Percentiles rank a stretch among this genome's conserved stretches.
phyloP scores from a whole-genome alignment of 2,888 invertebrate species.

The Plebejus argus region DNA sequence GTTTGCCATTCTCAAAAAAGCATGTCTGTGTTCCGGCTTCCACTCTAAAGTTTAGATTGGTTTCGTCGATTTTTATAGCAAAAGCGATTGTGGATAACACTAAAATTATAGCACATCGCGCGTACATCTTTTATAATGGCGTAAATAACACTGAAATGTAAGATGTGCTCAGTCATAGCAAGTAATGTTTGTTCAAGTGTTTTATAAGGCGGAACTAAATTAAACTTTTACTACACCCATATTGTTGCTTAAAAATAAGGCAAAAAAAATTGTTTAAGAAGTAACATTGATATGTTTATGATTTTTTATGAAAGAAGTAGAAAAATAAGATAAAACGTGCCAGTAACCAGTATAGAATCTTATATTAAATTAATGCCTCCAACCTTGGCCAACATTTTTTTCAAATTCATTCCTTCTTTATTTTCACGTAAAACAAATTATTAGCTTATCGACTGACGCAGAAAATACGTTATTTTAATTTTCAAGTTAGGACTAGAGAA shows the following conservation, averaged over 20 bases:
- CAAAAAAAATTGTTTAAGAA: too few species aligned
- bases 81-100: conserved; percentile 39
- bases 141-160: not conserved
- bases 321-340: not conserved
- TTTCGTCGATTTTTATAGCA: conserved; percentile 54
- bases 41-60: conserved; percentile 63
- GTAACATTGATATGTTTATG: not conserved
- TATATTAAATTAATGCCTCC: too few species aligned
- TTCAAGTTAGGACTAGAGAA: not conserved
- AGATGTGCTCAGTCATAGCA: not conserved
- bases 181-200: conserved; percentile 51
- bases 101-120: conserved; percentile 31
- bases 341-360: too few species aligned
- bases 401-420: too few species aligned
- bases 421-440: not conserved
- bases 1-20: conserved; percentile 61
- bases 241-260: too few species aligned
- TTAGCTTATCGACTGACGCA: not conserved
- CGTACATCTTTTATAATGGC: conserved; percentile 1
- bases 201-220: not conserved
- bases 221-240: too few species aligned
- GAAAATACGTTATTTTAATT: not conserved
- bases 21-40: conserved; percentile 65
- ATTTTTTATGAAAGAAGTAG: not conserved
- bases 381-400: too few species aligned